Evolutionary conservation across 2,888 invertebrate species (phyloP).

Genomic region (Asteroscopus sphinx): DNA sequence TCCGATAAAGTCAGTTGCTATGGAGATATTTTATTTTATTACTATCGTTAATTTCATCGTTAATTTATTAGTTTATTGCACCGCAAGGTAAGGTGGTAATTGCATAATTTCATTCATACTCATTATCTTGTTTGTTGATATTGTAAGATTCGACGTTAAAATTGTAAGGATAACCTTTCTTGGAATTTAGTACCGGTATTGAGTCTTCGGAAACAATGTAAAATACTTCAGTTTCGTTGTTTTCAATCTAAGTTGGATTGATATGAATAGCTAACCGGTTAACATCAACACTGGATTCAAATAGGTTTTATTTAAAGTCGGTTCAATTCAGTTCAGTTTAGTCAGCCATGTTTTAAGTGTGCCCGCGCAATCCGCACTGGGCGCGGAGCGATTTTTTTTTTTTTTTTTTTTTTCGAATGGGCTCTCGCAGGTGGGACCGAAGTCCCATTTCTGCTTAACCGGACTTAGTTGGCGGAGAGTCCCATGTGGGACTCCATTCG

Average conservation of each 20-base stretch:
- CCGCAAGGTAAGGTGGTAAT: conserved; percentile 18
- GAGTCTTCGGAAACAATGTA: conserved; percentile 21
- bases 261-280: conserved; percentile 7
- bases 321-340: no score
- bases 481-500: no score
- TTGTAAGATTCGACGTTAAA: conserved; percentile 4
- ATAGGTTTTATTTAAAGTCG: conserved; percentile 11
- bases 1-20: conserved; percentile 32
- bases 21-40: conserved; percentile 10
- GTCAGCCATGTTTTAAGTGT: conserved; percentile 71
- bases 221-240: conserved; percentile 12
- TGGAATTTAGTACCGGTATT: conserved; percentile 17
- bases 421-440: no score
- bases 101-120: conserved; percentile 43
- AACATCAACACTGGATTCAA: conserved; percentile 21
- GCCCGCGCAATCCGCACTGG: conserved; percentile 88
- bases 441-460: no score
- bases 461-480: no score
- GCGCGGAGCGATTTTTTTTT: conserved; percentile 65
- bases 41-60: conserved; percentile 5
- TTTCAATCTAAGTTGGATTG: conserved; percentile 9
- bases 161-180: conserved; percentile 21
- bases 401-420: no score
- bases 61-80: conserved; percentile 34
- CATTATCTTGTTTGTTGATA: conserved; percentile 4